Conservation (phyloP, 2,113 vertebrate species). For the Prolemur simus region DNA sequence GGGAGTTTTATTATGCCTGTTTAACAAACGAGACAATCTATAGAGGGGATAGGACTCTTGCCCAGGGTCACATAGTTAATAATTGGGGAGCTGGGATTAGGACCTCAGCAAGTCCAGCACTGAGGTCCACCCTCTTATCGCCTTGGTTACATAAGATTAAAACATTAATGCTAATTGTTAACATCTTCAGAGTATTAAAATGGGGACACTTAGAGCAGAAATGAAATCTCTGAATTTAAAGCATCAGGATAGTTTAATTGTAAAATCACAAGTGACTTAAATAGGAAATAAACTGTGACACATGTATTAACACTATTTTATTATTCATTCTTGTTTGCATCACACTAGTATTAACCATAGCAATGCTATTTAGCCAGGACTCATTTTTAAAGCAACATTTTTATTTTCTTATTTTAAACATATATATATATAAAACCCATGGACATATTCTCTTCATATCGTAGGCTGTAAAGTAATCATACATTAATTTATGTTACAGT, state of each 20-base stretch:
- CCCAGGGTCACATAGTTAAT: neutral
- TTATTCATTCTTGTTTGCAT: neutral
- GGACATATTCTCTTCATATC: neutral
- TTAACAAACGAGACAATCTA: conserved; percentile 8
- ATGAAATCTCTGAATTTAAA: conserved; percentile 43
- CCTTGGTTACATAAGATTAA: conserved; percentile 24
- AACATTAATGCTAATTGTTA: neutral
- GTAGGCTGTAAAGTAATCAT: conserved; percentile 30
- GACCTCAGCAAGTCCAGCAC: neutral
- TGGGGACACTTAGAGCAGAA: conserved; percentile 11
- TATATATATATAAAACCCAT: neutral
- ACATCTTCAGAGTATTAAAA: conserved; percentile 25
- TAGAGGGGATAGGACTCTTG: neutral
- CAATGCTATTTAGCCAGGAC: conserved; percentile 21
- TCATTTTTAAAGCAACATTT: conserved; percentile 46
- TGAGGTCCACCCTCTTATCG: neutral
- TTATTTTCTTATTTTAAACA: conserved; percentile 32
- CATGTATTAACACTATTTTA: neutral
- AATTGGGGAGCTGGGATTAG: neutral
- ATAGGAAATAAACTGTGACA: neutral
- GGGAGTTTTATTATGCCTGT: neutral
- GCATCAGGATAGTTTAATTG: neutral
- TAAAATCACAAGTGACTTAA: conserved; percentile 9
- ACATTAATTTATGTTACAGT: neutral
- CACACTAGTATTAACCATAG: neutral